A percentile compares a stretch with the other conserved stretches of the same genome.
Conservation (phyloP, 1,140 invertebrate genomes). For the Brachionus manjavacas region DNA sequence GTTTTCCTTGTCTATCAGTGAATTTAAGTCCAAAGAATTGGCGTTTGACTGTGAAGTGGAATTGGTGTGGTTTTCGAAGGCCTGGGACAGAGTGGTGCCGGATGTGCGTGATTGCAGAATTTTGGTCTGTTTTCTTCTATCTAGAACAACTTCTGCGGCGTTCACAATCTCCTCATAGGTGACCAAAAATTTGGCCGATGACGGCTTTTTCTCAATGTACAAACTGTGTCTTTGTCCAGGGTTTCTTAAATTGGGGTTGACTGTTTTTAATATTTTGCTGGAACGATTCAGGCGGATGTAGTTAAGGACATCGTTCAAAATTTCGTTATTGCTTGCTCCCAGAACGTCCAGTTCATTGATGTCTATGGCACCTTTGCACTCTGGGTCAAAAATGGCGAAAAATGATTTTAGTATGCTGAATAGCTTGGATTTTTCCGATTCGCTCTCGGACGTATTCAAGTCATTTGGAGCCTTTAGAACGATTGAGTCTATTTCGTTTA, state of each 20-base stretch:
- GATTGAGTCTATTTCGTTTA: neutral
- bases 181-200: neutral
- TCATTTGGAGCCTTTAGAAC: neutral
- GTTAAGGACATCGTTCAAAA: slow-evolving; percentile 13
- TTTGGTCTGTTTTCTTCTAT: neutral
- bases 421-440: neutral
- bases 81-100: slow-evolving; percentile 10
- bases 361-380: slow-evolving; percentile 22
- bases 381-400: slow-evolving; percentile 37
- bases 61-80: neutral
- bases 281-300: neutral
- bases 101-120: neutral
- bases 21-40: slow-evolving; percentile 3
- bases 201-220: neutral
- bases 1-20: slow-evolving; percentile 19
- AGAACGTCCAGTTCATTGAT: slow-evolving; percentile 31
- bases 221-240: neutral
- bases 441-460: neutral
- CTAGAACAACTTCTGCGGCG: neutral
- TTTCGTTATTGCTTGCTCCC: slow-evolving; percentile 15
- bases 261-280: slow-evolving; percentile 11
- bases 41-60: neutral
- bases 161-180: slow-evolving; percentile 18
- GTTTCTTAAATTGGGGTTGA: neutral
- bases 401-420: slow-evolving; percentile 22